Evolutionary conservation across 2,888 invertebrate species (phyloP).

Genomic region (Keiferia lycopersicella): DNA sequence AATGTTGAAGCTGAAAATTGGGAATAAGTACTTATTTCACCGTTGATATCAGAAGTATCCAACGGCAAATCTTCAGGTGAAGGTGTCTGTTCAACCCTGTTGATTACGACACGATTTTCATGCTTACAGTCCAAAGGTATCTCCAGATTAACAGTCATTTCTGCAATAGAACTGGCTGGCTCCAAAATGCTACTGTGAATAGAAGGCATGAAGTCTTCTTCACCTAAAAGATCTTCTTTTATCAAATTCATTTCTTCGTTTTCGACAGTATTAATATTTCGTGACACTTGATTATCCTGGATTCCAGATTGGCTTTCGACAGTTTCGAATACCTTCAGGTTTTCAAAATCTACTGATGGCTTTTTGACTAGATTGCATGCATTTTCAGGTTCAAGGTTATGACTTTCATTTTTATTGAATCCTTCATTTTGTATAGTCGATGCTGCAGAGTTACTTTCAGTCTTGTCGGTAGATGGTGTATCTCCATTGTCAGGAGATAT

Average conservation of each 20-base stretch:
- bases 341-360: slow-evolving; percentile 54
- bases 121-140: slow-evolving; percentile 76
- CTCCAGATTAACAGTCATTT: slow-evolving; percentile 79
- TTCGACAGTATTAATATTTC: slow-evolving; percentile 25
- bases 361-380: slow-evolving; percentile 47
- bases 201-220: slow-evolving; percentile 84
- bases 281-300: slow-evolving; percentile 21
- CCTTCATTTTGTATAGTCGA: slow-evolving; percentile 77
- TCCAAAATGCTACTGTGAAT: slow-evolving; percentile 82
- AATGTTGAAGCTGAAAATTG: slow-evolving; percentile 75
- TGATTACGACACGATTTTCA: slow-evolving; percentile 60
- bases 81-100: slow-evolving; percentile 88
- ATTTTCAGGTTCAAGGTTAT: neutral
- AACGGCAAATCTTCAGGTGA: slow-evolving; percentile 92
- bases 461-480: slow-evolving; percentile 81
- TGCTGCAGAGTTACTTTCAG: slow-evolving; percentile 77
- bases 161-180: slow-evolving; percentile 77
- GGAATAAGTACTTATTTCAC: slow-evolving; percentile 80
- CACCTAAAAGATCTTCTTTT: slow-evolving; percentile 62
- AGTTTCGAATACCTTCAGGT: slow-evolving; percentile 41
- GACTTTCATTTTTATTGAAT: slow-evolving; percentile 48
- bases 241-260: slow-evolving; percentile 35
- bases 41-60: slow-evolving; percentile 85
- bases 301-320: slow-evolving; percentile 34
- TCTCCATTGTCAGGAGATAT: slow-evolving; percentile 75